phyloP scores from a whole-genome alignment of 2,113 vertebrate genomes.

The Pionites leucogaster region DNA sequence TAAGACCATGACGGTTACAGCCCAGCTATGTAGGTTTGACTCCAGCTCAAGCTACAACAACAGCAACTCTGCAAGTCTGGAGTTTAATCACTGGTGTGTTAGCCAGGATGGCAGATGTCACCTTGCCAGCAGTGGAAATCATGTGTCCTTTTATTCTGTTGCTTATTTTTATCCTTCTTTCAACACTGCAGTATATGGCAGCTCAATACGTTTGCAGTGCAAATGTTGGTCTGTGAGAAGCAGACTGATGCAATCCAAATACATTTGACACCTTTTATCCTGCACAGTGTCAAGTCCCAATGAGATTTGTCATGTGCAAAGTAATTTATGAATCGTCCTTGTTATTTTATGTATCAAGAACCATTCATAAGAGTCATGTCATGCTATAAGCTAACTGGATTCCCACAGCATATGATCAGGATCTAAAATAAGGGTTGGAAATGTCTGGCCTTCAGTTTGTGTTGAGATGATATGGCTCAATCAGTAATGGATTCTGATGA shows the following conservation, averaged over 20 bases:
- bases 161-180: conserved; percentile 49
- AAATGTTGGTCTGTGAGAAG: neutral
- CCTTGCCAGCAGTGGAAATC: conserved; percentile 52
- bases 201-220: neutral
- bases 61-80: conserved; percentile 33
- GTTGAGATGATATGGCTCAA: neutral
- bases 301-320: conserved; percentile 44
- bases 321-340: conserved; percentile 59
- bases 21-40: conserved; percentile 18
- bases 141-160: conserved; percentile 41
- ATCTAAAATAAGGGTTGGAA: conserved; percentile 7
- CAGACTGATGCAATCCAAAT: conserved; percentile 16
- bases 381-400: neutral
- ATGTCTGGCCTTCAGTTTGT: neutral
- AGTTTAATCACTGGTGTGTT: conserved; percentile 50
- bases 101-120: conserved; percentile 51
- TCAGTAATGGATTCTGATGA: neutral
- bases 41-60: conserved; percentile 36
- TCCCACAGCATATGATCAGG: neutral
- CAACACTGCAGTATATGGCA: conserved; percentile 26
- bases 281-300: conserved; percentile 41
- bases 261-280: conserved; percentile 42
- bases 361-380: conserved; percentile 42
- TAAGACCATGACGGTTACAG: conserved; percentile 50
- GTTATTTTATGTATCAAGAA: conserved; percentile 43